Evolutionary conservation across 2,888 invertebrate genomes (phyloP).

Genomic region (Macrophya alboannulata): DNA sequence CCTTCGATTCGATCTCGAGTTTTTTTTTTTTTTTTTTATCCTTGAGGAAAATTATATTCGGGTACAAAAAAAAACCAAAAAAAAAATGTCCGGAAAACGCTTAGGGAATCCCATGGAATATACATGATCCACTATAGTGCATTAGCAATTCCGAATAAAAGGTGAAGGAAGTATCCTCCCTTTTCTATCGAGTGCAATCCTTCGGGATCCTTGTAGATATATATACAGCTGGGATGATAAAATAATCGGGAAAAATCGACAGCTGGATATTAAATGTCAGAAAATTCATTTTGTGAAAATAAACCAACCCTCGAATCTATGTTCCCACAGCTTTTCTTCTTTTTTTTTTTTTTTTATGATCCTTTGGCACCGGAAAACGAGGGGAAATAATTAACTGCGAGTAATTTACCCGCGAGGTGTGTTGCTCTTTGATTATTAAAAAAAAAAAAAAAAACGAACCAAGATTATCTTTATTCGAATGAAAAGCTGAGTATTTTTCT

Average conservation of each 20-base stretch:
- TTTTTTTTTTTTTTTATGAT: background rate
- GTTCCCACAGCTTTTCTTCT: background rate
- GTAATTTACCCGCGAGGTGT: background rate
- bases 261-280: background rate
- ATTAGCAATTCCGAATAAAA: conserved; percentile 58
- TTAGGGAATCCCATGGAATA: conserved; percentile 54
- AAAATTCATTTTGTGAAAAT: background rate
- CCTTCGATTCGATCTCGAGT: background rate
- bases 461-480: no score
- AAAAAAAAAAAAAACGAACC: no score
- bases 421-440: background rate
- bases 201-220: background rate
- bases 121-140: conserved; percentile 67
- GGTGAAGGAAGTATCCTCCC: background rate
- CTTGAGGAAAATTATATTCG: background rate
- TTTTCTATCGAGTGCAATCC: conserved; percentile 34
- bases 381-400: background rate
- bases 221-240: background rate
- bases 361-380: background rate
- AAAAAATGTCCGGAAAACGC: background rate
- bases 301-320: background rate
- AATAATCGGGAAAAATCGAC: background rate
- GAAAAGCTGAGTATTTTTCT: background rate
- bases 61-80: background rate
- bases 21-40: conserved; percentile 31